Percentiles rank a stretch among this genome's conserved stretches.
These are phyloP conservation scores for Crypturellus tataupa DNA, from an alignment of 2,797 vertebrate genomes.

Conservation along the genomic window DNA sequence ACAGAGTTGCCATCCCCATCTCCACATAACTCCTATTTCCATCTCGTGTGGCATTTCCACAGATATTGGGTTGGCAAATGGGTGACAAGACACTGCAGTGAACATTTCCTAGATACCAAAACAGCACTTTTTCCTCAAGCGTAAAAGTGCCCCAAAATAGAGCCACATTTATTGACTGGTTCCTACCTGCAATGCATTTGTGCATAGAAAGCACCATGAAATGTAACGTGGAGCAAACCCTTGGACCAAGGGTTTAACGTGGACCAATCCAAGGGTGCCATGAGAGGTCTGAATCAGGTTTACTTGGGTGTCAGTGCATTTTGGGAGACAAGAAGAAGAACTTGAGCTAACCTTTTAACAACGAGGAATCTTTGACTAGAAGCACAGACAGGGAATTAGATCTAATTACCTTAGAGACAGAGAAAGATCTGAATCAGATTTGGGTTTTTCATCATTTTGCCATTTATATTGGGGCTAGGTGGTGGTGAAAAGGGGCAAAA, in stretches of 20 bases:
- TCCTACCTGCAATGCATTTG: not conserved
- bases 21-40: not conserved
- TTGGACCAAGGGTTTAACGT: no score
- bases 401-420: slow-evolving; percentile 53
- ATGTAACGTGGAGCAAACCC: not conserved
- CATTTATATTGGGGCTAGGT: slow-evolving; percentile 18
- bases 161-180: not conserved
- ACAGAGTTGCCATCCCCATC: not conserved
- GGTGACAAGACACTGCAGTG: not conserved
- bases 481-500: slow-evolving; percentile 13
- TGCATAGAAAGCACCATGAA: not conserved
- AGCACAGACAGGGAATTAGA: slow-evolving; percentile 6
- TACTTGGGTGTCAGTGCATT: not conserved
- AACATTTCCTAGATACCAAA: not conserved
- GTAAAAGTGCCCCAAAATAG: accelerated
- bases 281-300: not conserved
- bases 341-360: not conserved
- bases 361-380: not conserved
- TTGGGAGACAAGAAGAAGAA: not conserved
- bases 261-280: not conserved
- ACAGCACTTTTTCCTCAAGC: not conserved
- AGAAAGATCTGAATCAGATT: slow-evolving; percentile 12
- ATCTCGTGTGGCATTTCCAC: not conserved
- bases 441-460: slow-evolving; percentile 64
- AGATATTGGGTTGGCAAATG: not conserved